These are phyloP conservation scores for Pachliopta kotzebuea DNA, from an alignment of 2,888 invertebrate species.

Conservation along the genomic window DNA sequence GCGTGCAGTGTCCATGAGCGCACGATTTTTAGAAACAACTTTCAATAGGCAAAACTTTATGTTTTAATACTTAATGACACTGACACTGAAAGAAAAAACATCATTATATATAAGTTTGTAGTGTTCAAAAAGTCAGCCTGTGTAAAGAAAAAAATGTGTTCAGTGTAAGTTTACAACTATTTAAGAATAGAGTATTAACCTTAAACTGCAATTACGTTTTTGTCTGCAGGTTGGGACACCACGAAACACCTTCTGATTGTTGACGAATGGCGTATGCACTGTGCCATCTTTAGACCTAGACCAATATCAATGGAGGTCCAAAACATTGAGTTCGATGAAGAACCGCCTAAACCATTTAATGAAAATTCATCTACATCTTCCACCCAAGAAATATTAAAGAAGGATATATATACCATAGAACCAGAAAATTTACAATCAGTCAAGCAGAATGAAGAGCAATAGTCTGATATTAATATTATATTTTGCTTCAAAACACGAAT, in stretches of 20 bases:
- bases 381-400: conserved; percentile 27
- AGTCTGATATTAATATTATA: background rate
- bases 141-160: too few species aligned
- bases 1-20: too few species aligned
- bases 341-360: background rate
- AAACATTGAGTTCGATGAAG: conserved; percentile 14
- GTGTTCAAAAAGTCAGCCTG: too few species aligned
- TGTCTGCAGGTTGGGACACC: conserved; percentile 79
- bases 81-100: too few species aligned
- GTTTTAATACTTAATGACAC: too few species aligned
- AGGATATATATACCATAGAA: conserved; percentile 32
- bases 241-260: conserved; percentile 79
- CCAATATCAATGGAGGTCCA: conserved; percentile 28
- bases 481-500: background rate
- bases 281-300: conserved; percentile 15
- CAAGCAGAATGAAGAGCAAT: background rate
- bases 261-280: conserved; percentile 78
- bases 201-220: conserved; percentile 16
- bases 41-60: too few species aligned
- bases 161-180: too few species aligned
- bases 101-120: too few species aligned
- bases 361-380: conserved; percentile 18
- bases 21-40: too few species aligned
- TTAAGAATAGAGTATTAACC: too few species aligned
- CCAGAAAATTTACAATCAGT: conserved; percentile 26